phyloP scores from a whole-genome alignment of 1,140 invertebrate species.

The Philotrypesis tridentata region DNA sequence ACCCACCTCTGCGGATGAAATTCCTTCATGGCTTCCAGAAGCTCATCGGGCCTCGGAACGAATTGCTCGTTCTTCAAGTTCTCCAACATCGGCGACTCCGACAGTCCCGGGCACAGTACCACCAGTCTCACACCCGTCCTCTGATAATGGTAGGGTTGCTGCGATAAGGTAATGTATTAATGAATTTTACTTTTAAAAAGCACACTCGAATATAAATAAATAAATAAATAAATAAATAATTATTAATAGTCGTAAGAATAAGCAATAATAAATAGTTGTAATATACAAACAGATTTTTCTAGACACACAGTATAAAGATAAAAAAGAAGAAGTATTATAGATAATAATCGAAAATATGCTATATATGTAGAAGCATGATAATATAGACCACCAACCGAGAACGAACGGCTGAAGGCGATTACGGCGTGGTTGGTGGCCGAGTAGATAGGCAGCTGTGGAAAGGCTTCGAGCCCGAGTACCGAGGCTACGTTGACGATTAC shows the following conservation, averaged over 20 bases:
- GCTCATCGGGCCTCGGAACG: conserved; percentile 41
- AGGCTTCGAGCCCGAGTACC: conserved; percentile 67
- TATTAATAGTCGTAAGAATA: too few species aligned
- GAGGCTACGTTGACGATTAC: conserved; percentile 70
- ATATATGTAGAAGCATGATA: neutral
- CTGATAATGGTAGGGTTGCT: conserved; percentile 69
- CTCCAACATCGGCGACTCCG: conserved; percentile 58
- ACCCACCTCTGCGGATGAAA: conserved; percentile 56
- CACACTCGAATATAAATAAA: too few species aligned
- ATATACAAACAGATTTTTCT: too few species aligned
- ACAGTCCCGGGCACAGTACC: conserved; percentile 70
- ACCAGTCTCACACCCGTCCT: conserved; percentile 70
- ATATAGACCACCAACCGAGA: conserved; percentile 57
- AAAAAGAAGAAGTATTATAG: too few species aligned
- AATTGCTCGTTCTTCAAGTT: conserved; percentile 45
- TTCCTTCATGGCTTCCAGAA: conserved; percentile 42
- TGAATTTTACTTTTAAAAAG: too few species aligned
- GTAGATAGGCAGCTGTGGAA: conserved; percentile 67
- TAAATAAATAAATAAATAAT: too few species aligned
- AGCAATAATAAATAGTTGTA: too few species aligned
- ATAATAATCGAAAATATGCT: neutral
- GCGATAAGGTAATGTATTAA: neutral
- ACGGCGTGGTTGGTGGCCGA: conserved; percentile 74
- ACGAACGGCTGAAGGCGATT: conserved; percentile 72
- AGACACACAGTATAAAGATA: too few species aligned